Evolutionary conservation across 2,797 vertebrate species (phyloP).

Genomic region (Syngnathus rostellatus): DNA sequence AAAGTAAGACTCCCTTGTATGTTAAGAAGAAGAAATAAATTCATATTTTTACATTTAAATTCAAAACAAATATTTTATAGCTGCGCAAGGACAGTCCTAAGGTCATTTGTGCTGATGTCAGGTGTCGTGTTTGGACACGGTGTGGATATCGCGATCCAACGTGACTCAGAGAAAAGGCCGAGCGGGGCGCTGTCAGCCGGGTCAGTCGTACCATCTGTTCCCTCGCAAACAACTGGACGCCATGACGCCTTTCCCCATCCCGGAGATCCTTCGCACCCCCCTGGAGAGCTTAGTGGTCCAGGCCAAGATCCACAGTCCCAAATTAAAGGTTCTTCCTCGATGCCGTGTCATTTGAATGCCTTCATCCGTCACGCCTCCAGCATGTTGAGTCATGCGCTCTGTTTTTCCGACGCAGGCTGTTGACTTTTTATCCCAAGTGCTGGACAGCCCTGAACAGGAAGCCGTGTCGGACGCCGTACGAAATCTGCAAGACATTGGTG

Average conservation of each 20-base stretch:
- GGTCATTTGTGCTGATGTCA: conserved; percentile 29
- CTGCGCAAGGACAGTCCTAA: not conserved
- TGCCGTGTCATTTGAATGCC: not conserved
- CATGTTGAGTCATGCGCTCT: not conserved
- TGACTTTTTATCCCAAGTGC: conserved; percentile 89
- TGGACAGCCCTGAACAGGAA: conserved; percentile 82
- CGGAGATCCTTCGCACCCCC: conserved; percentile 91
- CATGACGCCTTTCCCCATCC: conserved; percentile 82
- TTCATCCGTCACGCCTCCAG: not conserved
- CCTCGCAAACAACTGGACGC: conserved; percentile 74
- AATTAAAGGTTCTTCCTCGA: conserved; percentile 73
- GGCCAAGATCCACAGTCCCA: conserved; percentile 90
- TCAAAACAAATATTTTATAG: no score
- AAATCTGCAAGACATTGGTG: conserved; percentile 84
- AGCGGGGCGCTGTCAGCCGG: conserved; percentile 90
- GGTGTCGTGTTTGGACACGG: conserved; percentile 92
- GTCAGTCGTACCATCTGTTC: conserved; percentile 90
- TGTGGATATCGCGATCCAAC: conserved; percentile 89
- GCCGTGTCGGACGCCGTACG: conserved; percentile 81
- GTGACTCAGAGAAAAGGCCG: conserved; percentile 88
- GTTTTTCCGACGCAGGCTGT: conserved; percentile 71
- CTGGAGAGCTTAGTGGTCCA: conserved; percentile 92
- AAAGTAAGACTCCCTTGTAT: conserved; percentile 66
- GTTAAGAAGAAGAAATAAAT: no score
- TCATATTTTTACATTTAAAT: no score